Percentiles rank a stretch among this genome's conserved stretches.
These are phyloP conservation scores for Paramormyrops hopkinsi DNA, from an alignment of 2,797 vertebrate genomes.

Conservation along the genomic window DNA sequence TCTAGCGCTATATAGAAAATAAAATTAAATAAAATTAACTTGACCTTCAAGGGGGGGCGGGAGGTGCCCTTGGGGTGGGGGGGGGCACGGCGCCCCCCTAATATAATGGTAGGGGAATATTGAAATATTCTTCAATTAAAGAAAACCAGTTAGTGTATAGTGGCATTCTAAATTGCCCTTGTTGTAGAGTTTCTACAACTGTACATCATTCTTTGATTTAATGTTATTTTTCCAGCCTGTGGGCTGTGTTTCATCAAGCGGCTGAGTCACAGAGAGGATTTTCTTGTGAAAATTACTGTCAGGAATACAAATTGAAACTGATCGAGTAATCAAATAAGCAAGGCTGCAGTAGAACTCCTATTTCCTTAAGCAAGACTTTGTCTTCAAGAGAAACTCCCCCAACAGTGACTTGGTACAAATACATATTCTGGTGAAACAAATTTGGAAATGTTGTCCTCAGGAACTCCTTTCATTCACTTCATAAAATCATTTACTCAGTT, in stretches of 20 bases:
- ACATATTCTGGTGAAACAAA: not conserved
- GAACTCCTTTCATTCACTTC: not conserved
- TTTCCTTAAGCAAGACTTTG: not conserved
- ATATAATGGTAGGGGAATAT: no score
- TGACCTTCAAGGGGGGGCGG: no score
- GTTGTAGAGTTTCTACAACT: not conserved
- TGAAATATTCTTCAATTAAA: not conserved
- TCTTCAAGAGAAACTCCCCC: not conserved
- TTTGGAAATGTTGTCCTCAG: not conserved
- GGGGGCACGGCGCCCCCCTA: no score
- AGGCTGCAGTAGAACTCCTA: not conserved
- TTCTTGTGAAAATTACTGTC: not conserved
- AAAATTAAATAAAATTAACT: no score
- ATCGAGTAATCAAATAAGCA: constrained; percentile 5
- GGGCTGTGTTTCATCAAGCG: not conserved
- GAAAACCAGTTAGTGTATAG: not conserved
- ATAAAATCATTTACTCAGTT: not conserved
- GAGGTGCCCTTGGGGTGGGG: no score
- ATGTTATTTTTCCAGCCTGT: not conserved
- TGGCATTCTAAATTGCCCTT: not conserved
- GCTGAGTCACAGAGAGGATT: not conserved
- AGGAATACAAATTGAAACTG: not conserved
- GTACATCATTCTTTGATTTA: not conserved
- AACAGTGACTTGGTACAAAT: not conserved
- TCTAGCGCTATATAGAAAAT: no score